Percentiles rank a stretch among this genome's conserved stretches.
phyloP scores from a whole-genome alignment of 2,888 invertebrate species.

The Heteromyza rotundicornis region DNA sequence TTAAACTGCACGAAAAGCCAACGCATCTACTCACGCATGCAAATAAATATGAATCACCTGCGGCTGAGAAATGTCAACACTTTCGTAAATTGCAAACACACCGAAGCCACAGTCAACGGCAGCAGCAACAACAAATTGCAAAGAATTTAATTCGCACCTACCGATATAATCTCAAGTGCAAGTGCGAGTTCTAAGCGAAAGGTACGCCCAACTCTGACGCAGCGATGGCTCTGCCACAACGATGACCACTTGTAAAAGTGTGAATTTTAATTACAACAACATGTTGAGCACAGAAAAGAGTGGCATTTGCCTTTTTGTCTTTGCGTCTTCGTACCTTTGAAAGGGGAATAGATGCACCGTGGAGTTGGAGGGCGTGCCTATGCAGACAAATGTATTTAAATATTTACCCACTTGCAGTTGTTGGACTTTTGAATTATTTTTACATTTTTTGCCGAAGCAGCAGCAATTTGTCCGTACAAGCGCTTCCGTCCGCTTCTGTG shows the following conservation, averaged over 20 bases:
- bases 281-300: no score
- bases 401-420: slow-evolving; percentile 3
- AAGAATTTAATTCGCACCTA: neutral
- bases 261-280: slow-evolving; percentile 55
- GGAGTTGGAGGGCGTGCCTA: slow-evolving; percentile 41
- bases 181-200: neutral
- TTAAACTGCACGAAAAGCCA: no score
- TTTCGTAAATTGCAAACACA: neutral
- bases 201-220: slow-evolving; percentile 16
- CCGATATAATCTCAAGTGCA: slow-evolving; percentile 20
- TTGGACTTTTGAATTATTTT: neutral
- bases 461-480: slow-evolving; percentile 32
- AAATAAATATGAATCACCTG: slow-evolving; percentile 17
- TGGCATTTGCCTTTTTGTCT: slow-evolving; percentile 5
- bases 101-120: neutral
- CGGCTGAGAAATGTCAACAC: neutral
- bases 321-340: no score
- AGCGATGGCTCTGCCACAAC: slow-evolving; percentile 16
- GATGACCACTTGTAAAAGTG: slow-evolving; percentile 53
- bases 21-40: no score
- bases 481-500: slow-evolving; percentile 37
- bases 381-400: neutral
- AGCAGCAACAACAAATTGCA: slow-evolving; percentile 4
- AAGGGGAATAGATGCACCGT: no score
- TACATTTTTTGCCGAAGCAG: slow-evolving; percentile 1